Conservation (phyloP, 2,113 vertebrate genomes). For the Leptodactylus fuscus region DNA sequence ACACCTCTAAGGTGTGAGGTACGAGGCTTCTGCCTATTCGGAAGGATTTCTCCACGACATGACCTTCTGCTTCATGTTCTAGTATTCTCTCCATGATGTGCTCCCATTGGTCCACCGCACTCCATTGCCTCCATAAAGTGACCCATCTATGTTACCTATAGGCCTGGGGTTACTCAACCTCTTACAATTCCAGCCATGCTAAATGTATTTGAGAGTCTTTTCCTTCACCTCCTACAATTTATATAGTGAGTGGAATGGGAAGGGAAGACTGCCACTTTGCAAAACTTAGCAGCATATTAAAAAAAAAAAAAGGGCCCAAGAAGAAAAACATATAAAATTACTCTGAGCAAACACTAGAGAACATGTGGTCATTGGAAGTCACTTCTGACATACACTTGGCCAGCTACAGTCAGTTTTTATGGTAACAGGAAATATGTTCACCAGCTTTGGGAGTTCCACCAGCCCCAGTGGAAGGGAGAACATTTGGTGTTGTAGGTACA, state of each 20-base stretch:
- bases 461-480: constrained; percentile 47
- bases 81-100: neutral
- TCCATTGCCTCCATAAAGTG: neutral
- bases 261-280: constrained; percentile 42
- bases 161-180: neutral
- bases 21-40: neutral
- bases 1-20: neutral
- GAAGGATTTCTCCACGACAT: no score
- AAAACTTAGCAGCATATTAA: constrained; percentile 55
- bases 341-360: constrained; percentile 55
- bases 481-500: constrained; percentile 46
- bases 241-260: constrained; percentile 39
- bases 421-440: constrained; percentile 60
- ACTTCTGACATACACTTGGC: constrained; percentile 59
- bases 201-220: neutral
- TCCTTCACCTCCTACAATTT: constrained; percentile 33
- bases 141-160: neutral
- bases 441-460: constrained; percentile 57
- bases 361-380: constrained; percentile 60
- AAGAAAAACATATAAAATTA: constrained; percentile 60
- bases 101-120: neutral
- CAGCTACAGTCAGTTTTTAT: constrained; percentile 49
- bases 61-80: neutral
- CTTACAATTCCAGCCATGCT: neutral
- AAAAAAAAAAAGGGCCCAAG: constrained; percentile 42